These are phyloP conservation scores for Cylas formicarius DNA, from an alignment of 1,140 invertebrate genomes.

Conservation along the genomic window DNA sequence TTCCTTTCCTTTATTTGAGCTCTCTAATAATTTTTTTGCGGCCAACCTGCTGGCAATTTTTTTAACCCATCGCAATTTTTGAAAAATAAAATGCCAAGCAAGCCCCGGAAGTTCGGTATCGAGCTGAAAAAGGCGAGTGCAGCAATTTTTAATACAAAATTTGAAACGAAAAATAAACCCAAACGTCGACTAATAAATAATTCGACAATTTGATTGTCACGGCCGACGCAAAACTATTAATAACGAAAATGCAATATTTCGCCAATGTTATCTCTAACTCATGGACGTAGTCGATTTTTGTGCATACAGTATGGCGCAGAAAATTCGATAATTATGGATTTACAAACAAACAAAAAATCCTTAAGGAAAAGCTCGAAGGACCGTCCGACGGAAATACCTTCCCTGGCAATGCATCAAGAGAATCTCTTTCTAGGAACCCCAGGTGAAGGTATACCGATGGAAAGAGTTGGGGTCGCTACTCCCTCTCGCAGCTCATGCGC, in stretches of 20 bases:
- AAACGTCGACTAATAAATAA: too few relatives aligned
- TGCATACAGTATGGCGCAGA: not conserved
- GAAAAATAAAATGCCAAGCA: too few relatives aligned
- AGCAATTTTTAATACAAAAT: too few relatives aligned
- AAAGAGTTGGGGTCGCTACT: slow-evolving; percentile 27
- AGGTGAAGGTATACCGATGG: slow-evolving; percentile 29
- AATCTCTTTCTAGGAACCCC: slow-evolving; percentile 15
- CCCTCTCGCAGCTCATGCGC: slow-evolving; percentile 32
- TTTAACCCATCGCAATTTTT: too few relatives aligned
- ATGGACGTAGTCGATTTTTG: not conserved
- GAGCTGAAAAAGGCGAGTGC: too few relatives aligned
- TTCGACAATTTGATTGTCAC: too few relatives aligned
- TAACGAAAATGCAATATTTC: too few relatives aligned
- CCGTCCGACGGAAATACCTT: not conserved
- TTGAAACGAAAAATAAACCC: too few relatives aligned
- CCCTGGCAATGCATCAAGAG: not conserved
- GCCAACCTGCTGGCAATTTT: too few relatives aligned
- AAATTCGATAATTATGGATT: not conserved
- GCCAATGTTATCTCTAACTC: not conserved
- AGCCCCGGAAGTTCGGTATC: too few relatives aligned
- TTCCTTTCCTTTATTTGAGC: not conserved
- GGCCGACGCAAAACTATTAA: not conserved
- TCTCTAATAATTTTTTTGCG: too few relatives aligned
- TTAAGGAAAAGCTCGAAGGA: not conserved
- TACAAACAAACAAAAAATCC: not conserved